Evolutionary conservation across 2,113 vertebrate species (phyloP).

Genomic region (Mastomys natalensis): DNA sequence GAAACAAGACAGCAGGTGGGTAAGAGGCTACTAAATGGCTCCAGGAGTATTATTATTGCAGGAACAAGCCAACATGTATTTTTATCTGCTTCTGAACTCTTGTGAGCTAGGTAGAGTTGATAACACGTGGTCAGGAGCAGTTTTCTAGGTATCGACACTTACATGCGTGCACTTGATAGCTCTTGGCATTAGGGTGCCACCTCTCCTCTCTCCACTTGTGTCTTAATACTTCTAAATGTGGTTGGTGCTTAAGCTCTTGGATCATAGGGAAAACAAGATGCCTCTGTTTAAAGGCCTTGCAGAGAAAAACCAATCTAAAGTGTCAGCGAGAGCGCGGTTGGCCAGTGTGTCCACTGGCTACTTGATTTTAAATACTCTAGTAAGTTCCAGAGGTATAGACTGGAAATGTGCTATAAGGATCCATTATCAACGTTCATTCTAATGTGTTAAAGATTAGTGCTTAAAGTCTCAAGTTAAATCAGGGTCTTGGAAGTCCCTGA

Average conservation of each 20-base stretch:
- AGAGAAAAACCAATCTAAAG: not conserved
- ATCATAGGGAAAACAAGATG: not conserved
- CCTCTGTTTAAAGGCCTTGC: not conserved
- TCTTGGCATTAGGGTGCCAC: not conserved
- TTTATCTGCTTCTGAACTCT: not conserved
- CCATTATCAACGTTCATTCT: not conserved
- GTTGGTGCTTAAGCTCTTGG: not conserved
- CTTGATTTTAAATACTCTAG: constrained; percentile 23
- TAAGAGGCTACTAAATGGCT: not conserved
- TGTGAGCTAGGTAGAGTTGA: not conserved
- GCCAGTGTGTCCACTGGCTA: not conserved
- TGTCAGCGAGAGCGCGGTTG: not conserved
- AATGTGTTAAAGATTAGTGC: not conserved
- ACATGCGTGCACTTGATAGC: rapidly evolving
- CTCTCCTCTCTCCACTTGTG: not conserved
- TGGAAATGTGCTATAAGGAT: not conserved
- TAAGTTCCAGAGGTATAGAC: not conserved
- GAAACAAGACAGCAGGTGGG: not conserved
- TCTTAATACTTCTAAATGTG: not conserved
- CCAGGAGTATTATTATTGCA: not conserved
- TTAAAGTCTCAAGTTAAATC: not conserved
- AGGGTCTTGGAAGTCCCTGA: not conserved
- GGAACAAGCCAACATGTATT: constrained; percentile 1
- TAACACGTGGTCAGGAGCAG: not conserved
- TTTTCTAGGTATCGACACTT: not conserved